Evolutionary conservation across 2,888 invertebrate species (phyloP).

Genomic region (Sturmia bella): DNA sequence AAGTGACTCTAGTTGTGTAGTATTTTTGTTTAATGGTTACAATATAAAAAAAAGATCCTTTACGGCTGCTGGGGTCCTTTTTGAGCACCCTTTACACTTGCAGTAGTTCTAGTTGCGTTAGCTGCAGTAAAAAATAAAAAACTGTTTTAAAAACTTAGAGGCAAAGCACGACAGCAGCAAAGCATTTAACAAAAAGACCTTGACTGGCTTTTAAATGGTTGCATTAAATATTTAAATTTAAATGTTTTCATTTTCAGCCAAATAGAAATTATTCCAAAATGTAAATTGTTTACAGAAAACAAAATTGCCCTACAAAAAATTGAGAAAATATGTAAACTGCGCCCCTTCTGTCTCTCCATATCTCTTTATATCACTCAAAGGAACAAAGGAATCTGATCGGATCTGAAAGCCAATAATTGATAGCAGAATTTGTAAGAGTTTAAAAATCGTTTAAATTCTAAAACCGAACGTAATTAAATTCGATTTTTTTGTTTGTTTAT

Average conservation of each 20-base stretch:
- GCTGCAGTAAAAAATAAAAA: constrained; percentile 1
- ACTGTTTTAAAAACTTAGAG: constrained; percentile 24
- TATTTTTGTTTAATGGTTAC: constrained; percentile 45
- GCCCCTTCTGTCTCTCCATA: too few species aligned
- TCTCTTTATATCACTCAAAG: too few species aligned
- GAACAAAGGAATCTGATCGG: too few species aligned
- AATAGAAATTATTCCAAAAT: background rate
- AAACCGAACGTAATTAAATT: too few species aligned
- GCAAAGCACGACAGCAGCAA: background rate
- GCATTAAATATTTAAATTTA: constrained; percentile 16
- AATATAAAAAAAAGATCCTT: constrained; percentile 51
- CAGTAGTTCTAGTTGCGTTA: constrained; percentile 4
- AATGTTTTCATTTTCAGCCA: background rate
- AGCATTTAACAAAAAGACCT: constrained; percentile 32
- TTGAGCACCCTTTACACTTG: too few species aligned
- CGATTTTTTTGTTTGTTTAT: too few species aligned
- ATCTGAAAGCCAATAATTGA: too few species aligned
- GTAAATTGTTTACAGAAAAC: too few species aligned
- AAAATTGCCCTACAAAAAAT: too few species aligned
- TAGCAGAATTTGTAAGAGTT: too few species aligned
- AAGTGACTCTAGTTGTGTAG: constrained; percentile 28
- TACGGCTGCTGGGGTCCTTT: constrained; percentile 12
- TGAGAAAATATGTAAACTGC: too few species aligned
- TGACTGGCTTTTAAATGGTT: constrained; percentile 45
- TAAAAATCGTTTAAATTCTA: too few species aligned